Base-by-base conservation (phyloP, 2,888 invertebrate genomes). In the Eupithecia tripunctaria region DNA sequence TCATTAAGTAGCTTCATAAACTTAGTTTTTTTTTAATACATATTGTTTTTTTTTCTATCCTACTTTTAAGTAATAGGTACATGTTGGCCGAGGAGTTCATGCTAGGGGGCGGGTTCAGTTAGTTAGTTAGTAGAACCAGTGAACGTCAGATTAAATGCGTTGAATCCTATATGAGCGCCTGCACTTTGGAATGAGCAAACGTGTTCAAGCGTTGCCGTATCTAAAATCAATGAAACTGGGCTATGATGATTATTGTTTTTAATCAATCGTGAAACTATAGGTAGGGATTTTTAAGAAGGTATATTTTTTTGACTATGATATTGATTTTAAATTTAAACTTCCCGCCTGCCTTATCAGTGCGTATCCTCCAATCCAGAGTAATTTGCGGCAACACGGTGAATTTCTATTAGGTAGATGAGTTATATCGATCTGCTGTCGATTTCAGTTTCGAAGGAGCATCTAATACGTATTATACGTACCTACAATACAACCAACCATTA, bases 321-420 rank as follows among this genome's bases (percentile, higher is more conserved):
- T 67, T 32, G 27, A 27, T 38, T 60, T 62, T 32, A 21, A 68
- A 41, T 66, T 32, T 60, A 60, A 51, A 29, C 60, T 29, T 71
- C 21, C n/a, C 67, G 56, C n/a, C 41, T 72, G 73, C 73, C 79
- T 66, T 27, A 41, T 78, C 79, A 78, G 41, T 64, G 41, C 21
- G 15, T 18, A 15, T 29, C 36, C 21, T 51, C 47, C 18, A 36
- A n/a, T 63, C 5, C 72, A 78, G 76, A 82, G 83, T 84, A 84
- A 89, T 87, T 87, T 87, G 82, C 79, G 78, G 78, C 70, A 76
- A 78, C 68, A 74, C 70, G 75, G 76, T 67, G 72, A 43, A 76
- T 70, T 68, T 78, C 21, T 60, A 56, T 14, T 12, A 25, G 21
- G 12, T 51, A 56, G 12, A 14, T 56, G 25, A 25, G 25, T 25